Evolutionary conservation across 2,113 vertebrate species (phyloP), one percentile per base, ranked within the genome.

Genomic region (Vanacampus margaritifer): DNA sequence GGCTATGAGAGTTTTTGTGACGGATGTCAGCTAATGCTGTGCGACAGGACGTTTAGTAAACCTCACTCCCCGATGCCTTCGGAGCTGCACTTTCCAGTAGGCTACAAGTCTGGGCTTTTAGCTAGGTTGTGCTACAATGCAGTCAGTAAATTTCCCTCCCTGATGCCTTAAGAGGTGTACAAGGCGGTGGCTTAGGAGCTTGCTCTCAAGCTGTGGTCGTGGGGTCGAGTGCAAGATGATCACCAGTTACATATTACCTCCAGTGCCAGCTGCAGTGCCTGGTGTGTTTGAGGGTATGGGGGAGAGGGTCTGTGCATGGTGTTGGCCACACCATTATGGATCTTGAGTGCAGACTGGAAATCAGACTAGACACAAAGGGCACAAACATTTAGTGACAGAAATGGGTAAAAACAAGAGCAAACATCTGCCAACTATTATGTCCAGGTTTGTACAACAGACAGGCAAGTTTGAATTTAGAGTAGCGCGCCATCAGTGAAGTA

Each of bases 221-320:
- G 39, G 39, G 39, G 11, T 13, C 10, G 13, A 41, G 39, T 13
- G 13, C 12, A 51, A 23, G 9, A 3, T 54, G 23, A 54, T 14
- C 12, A 70, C 59, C 45, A 53, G 51, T 24, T 11, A 24, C 32
- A 19, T 17, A 23, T 76, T 77, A 89, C 88, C 88, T 89, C 86
- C 72, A 80, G 92, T 3, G 94, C 91, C 84, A 98, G 93, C 9
- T 90, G 93, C 73, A 95, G 95, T 10, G 93, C 95, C 32, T 88
- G 94, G 68, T 94, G 87, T 67, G 90, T 92, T 81, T 96, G 89
- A 57, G 97, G 97, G 85, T 94, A 99, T 0, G 97, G 97, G 73
- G 97, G 97, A 75, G 96, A 97, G 81, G 95, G 92, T 77, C 93
- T 94, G 90, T 92, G 95, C 97, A 98, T 99, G 84, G 95, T 93